A percentile compares a stretch with the other conserved stretches of the same genome.
phyloP scores from a whole-genome alignment of 2,888 invertebrate species.

The Andricus quercusramuli region DNA sequence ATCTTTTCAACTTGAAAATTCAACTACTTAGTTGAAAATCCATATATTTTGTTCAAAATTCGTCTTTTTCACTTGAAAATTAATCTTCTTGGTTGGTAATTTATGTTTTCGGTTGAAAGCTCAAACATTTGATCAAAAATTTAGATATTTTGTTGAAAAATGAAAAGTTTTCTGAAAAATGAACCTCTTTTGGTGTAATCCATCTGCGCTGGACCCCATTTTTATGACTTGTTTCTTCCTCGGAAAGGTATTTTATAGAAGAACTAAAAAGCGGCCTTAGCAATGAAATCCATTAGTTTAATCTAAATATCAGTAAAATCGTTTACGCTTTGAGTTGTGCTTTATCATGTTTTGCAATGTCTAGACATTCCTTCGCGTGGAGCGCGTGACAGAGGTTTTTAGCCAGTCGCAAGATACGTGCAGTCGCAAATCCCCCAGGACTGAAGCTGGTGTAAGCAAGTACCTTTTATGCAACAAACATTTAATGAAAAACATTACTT shows the following conservation, averaged over 20 bases:
- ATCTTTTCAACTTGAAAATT: no score
- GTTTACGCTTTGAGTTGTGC: background rate
- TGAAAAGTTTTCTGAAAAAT: no score
- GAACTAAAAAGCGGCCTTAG: background rate
- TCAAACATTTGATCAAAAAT: no score
- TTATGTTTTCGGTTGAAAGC: no score
- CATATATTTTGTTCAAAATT: no score
- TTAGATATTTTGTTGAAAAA: no score
- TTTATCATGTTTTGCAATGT: slow-evolving; percentile 13
- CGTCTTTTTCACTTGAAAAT: no score
- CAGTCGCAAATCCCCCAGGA: slow-evolving; percentile 31
- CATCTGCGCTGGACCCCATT: no score
- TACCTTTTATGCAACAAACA: slow-evolving; percentile 37
- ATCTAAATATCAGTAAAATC: slow-evolving; percentile 9
- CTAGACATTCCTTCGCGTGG: slow-evolving; percentile 39
- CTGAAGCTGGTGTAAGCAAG: slow-evolving; percentile 23
- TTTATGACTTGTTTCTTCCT: no score
- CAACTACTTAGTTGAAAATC: no score
- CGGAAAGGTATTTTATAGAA: background rate
- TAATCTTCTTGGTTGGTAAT: no score
- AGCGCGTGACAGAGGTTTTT: slow-evolving; percentile 34
- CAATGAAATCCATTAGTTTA: background rate
- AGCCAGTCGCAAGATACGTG: background rate
- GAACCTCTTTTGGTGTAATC: no score
- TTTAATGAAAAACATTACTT: slow-evolving; percentile 38